Evolutionary conservation across 2,888 invertebrate species (phyloP), one percentile per base, ranked within the genome.

Genomic region (Leucozona laternaria): DNA sequence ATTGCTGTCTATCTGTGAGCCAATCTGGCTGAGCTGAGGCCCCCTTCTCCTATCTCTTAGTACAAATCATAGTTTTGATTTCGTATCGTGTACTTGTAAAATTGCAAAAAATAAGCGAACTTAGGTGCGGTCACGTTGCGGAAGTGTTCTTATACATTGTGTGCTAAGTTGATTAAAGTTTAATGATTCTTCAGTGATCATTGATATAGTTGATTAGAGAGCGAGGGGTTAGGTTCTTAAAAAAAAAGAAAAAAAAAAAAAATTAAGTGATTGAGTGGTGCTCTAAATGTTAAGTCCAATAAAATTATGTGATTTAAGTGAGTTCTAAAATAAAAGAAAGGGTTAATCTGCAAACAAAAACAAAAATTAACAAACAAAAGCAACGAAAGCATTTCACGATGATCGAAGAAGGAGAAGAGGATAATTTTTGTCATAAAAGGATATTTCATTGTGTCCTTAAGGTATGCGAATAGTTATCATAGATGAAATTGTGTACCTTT

Each of bases 61-160:
- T 64, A 70, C 66, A 76, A 48, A 53, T 66, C 55, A 53, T 43
- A 68, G 76, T 66, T 85, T 80, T 77, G 31, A 81, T 85, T 77
- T 72, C 50, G 48, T 77, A 72, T 77, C 72, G 80, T 81, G 78
- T 70, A 78, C 73, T 82, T 78, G 73, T 71, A 58, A 66, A 79
- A 78, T 86, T 79, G 75, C 78, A 71, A 75, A 75, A 75, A 64
- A 43, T 78, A 57, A 31, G 68, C 57, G 20, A 81, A 82, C 70
- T 79, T 79, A 86, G 82, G 86, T 86, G 86, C 81, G 86, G 86
- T 82, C 82, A 86, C 79, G 71, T 82, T 77, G 75, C 86, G 82
- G 82, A 82, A 86, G 79, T 82, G 73, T 78, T 70, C 72, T 40
- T 40, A n/a, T n/a, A 76, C 57, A 80, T 53, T 64, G 60, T 73